These are phyloP conservation scores for Podarcis lilfordi DNA, from an alignment of 2,797 vertebrate species.

Conservation along the genomic window DNA sequence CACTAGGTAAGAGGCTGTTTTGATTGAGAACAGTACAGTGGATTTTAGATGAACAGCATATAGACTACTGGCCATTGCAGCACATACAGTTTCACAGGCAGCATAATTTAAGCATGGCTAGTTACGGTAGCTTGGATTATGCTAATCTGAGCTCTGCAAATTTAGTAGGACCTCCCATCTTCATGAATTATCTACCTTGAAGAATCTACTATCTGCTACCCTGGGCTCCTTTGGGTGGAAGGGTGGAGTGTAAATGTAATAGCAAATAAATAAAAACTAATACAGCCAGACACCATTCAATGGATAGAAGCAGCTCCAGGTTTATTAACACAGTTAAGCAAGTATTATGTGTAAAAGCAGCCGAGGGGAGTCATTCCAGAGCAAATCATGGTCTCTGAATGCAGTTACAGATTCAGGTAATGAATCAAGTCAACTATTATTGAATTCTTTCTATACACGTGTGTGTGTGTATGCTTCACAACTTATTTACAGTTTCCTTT, in stretches of 20 bases:
- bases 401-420: not conserved
- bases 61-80: not conserved
- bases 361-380: not conserved
- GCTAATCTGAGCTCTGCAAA: too few relatives aligned
- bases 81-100: too few relatives aligned
- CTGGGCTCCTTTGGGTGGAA: too few relatives aligned
- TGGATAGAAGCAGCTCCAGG: not conserved
- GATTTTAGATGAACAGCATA: not conserved
- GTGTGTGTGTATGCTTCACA: not conserved
- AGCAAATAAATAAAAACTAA: too few relatives aligned
- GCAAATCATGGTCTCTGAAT: not conserved
- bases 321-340: not conserved
- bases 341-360: not conserved
- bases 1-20: constrained; percentile 72
- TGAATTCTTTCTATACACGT: not conserved
- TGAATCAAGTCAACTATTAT: too few relatives aligned
- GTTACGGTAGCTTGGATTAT: not conserved
- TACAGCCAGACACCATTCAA: not conserved
- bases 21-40: not conserved
- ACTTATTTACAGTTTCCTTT: not conserved
- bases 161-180: not conserved
- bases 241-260: too few relatives aligned
- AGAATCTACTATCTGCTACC: too few relatives aligned
- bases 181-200: too few relatives aligned
- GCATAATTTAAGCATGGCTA: not conserved